Evolutionary conservation across 2,113 vertebrate genomes (phyloP).

Genomic region (Dermatemys mawii): DNA sequence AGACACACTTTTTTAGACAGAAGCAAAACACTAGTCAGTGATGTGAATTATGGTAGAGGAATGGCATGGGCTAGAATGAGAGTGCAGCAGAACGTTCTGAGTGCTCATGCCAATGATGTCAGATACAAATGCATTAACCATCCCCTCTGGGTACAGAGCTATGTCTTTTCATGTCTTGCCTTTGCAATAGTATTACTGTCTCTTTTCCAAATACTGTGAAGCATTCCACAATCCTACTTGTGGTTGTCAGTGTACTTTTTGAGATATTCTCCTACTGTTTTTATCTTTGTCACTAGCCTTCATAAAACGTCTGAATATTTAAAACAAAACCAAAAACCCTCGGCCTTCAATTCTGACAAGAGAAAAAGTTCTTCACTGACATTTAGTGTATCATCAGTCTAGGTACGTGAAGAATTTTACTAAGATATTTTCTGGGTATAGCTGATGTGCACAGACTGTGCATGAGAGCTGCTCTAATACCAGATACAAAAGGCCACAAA

Average conservation of each 20-base stretch:
- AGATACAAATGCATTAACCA: neutral
- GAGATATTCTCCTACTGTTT: neutral
- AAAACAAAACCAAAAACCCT: neutral
- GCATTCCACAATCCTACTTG: neutral
- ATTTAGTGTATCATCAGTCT: slow-evolving; percentile 7
- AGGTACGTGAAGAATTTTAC: slow-evolving; percentile 8
- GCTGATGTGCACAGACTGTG: neutral
- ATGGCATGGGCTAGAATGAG: neutral
- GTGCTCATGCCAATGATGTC: neutral
- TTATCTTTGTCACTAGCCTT: neutral
- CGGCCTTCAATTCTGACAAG: neutral
- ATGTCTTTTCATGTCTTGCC: neutral
- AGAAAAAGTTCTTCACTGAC: slow-evolving; percentile 19
- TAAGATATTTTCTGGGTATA: neutral
- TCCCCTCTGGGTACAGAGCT: neutral
- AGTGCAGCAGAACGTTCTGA: accelerated
- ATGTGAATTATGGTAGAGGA: neutral
- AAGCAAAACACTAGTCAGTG: neutral
- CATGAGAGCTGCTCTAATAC: neutral
- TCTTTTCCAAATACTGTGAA: neutral
- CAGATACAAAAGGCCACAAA: neutral
- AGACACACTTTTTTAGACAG: neutral
- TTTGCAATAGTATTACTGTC: neutral
- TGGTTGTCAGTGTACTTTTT: neutral
- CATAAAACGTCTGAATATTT: neutral